Conservation (phyloP, 2,888 invertebrate species). For the Rhamnusium bicolor region DNA sequence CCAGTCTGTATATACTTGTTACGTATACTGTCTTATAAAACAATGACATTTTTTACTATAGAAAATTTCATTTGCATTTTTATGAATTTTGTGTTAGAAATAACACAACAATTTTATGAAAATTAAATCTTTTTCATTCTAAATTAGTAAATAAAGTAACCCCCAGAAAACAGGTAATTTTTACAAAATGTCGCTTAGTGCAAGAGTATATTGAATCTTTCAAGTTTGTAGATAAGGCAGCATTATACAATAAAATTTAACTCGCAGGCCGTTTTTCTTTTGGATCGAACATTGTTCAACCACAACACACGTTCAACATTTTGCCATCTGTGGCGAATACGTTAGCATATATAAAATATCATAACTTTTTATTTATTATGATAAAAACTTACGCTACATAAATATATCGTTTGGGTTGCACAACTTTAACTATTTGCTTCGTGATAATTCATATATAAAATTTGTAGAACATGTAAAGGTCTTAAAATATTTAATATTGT, state of each 20-base stretch:
- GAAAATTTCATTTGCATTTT: no score
- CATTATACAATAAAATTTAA: constrained; percentile 5
- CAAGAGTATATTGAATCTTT: not conserved
- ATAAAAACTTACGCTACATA: not conserved
- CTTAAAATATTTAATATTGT: no score
- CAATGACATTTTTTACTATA: no score
- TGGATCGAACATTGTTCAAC: not conserved
- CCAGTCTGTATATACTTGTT: no score
- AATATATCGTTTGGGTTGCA: not conserved
- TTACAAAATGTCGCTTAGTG: not conserved
- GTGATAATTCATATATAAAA: not conserved
- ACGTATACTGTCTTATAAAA: no score
- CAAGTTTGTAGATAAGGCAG: not conserved
- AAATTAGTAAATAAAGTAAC: not conserved
- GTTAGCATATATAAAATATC: constrained; percentile 19
- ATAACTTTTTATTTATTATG: constrained; percentile 13
- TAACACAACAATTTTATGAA: no score
- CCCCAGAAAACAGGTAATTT: not conserved
- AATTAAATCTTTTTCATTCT: not conserved
- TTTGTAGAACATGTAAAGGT: not conserved
- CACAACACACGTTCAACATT: not conserved
- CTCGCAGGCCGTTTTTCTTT: not conserved
- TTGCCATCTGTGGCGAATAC: constrained; percentile 20
- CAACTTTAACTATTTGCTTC: not conserved
- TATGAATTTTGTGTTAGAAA: no score